These are phyloP conservation scores for Drosophila busckii DNA, from an alignment of 1,140 invertebrate species.

Conservation along the genomic window DNA sequence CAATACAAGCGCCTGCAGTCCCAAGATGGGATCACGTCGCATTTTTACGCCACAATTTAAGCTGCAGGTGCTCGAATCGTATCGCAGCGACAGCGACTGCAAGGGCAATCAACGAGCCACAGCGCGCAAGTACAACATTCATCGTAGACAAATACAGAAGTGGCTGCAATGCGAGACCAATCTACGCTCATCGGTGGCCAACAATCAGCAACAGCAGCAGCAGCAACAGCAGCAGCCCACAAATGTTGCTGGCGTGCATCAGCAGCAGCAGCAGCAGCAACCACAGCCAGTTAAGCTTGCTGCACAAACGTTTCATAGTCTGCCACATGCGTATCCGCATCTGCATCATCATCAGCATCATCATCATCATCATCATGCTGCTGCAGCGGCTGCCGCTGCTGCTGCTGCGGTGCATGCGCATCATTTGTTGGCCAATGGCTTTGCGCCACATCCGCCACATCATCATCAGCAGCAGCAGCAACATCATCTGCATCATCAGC, in stretches of 20 bases:
- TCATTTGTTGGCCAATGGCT: conserved; percentile 53
- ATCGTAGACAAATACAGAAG: conserved; percentile 91
- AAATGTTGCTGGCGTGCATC: neutral
- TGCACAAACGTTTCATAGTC: no score
- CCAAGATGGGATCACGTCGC: conserved; percentile 85
- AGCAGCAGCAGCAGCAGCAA: conserved; percentile 34
- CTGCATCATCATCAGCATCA: conserved; percentile 55
- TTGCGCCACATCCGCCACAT: conserved; percentile 31
- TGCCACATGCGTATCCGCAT: conserved; percentile 42
- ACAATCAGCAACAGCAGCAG: conserved; percentile 73
- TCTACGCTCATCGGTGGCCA: conserved; percentile 84
- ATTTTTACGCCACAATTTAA: conserved; percentile 92
- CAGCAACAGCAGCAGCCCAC: conserved; percentile 49
- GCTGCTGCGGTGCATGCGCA: conserved; percentile 58
- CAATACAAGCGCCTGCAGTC: conserved; percentile 60
- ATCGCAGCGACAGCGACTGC: conserved; percentile 89
- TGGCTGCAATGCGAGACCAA: conserved; percentile 91
- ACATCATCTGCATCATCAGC: conserved; percentile 9
- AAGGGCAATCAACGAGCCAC: conserved; percentile 91
- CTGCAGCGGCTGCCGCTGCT: conserved; percentile 28
- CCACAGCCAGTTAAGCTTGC: no score
- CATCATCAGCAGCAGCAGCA: conserved; percentile 35
- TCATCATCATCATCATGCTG: conserved; percentile 46
- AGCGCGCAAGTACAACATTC: conserved; percentile 91
- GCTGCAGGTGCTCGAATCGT: conserved; percentile 90